phyloP scores from a whole-genome alignment of 2,797 vertebrate genomes.

The Cuculus canorus region DNA sequence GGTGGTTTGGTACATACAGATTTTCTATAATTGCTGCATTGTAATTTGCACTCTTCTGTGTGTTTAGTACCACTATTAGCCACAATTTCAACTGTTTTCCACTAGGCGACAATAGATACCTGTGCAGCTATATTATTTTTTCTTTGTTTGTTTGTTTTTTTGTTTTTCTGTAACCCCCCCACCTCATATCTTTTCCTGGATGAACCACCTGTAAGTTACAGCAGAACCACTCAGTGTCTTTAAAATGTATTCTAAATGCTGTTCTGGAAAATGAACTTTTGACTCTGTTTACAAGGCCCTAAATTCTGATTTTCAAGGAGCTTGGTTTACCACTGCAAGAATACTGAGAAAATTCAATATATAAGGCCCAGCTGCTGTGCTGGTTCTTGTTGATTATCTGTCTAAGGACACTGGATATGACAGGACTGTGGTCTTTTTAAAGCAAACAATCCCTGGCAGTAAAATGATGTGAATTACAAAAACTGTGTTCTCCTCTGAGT shows the following conservation, averaged over 20 bases:
- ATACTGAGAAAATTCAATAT: too few species aligned
- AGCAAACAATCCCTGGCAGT: neutral
- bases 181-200: conserved; percentile 11
- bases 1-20: conserved; percentile 55
- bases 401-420: neutral
- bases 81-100: conserved; percentile 44
- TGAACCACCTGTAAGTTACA: neutral
- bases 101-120: conserved; percentile 58
- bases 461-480: neutral
- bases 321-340: neutral
- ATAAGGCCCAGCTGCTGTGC: neutral
- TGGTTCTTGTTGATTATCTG: neutral
- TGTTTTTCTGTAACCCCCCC: neutral
- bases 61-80: conserved; percentile 16
- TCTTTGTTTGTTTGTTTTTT: neutral
- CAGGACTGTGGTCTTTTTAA: neutral
- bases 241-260: neutral
- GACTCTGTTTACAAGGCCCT: neutral
- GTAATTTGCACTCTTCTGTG: conserved; percentile 22
- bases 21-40: conserved; percentile 52
- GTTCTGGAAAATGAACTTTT: neutral
- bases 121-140: neutral
- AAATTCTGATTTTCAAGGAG: neutral
- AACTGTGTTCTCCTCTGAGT: neutral
- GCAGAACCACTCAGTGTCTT: neutral